Conservation (phyloP, 2,797 vertebrate genomes). For the Argyrosomus regius region DNA sequence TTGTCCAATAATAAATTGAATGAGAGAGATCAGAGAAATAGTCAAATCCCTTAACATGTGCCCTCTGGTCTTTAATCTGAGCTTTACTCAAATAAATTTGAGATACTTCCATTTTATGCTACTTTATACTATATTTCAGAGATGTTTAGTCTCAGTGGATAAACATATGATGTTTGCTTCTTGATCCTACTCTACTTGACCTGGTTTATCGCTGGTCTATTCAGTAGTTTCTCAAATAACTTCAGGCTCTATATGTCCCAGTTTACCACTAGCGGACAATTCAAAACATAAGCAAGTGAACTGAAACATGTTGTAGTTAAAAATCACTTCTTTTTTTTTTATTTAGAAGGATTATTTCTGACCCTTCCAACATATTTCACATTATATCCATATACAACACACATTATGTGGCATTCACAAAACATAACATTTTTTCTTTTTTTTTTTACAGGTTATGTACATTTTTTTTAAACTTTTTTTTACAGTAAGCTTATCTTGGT, state of each 20-base stretch:
- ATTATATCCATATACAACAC: conserved; percentile 90
- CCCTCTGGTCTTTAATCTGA: conserved; percentile 8
- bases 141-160: not conserved
- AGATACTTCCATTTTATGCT: not conserved
- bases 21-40: conserved; percentile 1
- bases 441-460: conserved; percentile 85
- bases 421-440: conserved; percentile 43
- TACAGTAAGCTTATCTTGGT: conserved; percentile 77
- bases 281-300: not conserved
- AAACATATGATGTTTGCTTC: not conserved
- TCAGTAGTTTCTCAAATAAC: not conserved
- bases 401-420: conserved; percentile 88
- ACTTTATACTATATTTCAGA: too few relatives aligned
- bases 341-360: conserved; percentile 48
- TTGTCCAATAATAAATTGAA: conserved; percentile 44
- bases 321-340: conserved; percentile 63
- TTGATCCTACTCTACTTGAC: not conserved
- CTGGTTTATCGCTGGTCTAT: not conserved
- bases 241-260: not conserved
- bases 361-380: conserved; percentile 65
- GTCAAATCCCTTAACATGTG: not conserved
- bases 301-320: conserved; percentile 17
- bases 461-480: conserved; percentile 86
- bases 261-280: not conserved
- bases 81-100: not conserved